Conservation (phyloP, 2,113 vertebrate genomes). For the Mobula hypostoma region DNA sequence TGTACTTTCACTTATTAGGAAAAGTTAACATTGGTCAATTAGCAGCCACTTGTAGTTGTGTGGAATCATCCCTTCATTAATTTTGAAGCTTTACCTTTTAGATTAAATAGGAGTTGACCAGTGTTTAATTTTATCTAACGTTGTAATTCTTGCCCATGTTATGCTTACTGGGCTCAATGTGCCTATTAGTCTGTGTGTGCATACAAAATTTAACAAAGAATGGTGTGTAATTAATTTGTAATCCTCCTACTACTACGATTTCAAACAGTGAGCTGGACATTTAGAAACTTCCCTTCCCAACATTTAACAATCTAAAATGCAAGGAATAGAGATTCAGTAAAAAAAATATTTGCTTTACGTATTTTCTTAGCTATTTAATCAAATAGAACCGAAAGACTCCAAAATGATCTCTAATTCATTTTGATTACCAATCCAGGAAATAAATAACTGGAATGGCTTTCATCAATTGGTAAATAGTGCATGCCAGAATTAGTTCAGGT, state of each 20-base stretch:
- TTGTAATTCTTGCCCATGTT: background rate
- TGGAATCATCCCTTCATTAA: background rate
- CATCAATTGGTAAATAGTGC: slow-evolving; percentile 23
- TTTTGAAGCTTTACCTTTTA: background rate
- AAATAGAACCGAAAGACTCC: background rate
- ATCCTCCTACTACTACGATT: background rate
- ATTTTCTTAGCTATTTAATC: background rate
- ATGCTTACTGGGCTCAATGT: background rate
- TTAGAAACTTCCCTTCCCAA: background rate
- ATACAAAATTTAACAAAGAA: background rate
- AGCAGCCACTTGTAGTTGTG: background rate
- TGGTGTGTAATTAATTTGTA: background rate
- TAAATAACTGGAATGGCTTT: background rate
- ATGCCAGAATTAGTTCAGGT: slow-evolving; percentile 11
- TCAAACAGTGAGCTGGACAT: background rate
- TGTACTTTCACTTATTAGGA: background rate
- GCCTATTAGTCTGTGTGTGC: background rate
- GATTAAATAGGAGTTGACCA: background rate
- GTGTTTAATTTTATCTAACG: background rate
- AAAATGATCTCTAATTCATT: background rate
- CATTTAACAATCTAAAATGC: background rate
- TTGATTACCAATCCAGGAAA: background rate
- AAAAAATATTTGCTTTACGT: background rate
- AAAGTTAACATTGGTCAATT: background rate
- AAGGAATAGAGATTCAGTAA: too few relatives aligned